Percentiles rank a stretch among this genome's conserved stretches.
Conservation (phyloP, 1,140 invertebrate genomes). For the Drosophila nasuta region DNA sequence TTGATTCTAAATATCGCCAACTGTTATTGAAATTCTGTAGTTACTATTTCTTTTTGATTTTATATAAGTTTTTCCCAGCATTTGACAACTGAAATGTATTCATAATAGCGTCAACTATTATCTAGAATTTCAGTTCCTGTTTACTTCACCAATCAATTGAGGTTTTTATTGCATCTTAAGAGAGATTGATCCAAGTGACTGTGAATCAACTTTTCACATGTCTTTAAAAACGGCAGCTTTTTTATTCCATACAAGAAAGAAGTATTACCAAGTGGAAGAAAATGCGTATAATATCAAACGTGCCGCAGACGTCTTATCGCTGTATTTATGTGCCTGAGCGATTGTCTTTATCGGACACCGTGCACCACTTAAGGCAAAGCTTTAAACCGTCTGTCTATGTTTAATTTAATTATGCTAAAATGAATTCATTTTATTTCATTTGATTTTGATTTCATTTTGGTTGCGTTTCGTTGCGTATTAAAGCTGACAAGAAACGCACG, state of each 20-base stretch:
- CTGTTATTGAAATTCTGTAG: too few species aligned
- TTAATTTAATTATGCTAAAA: constrained; percentile 81
- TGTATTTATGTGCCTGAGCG: constrained; percentile 71
- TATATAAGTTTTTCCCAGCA: too few species aligned
- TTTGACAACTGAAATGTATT: background rate
- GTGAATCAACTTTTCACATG: constrained; percentile 15
- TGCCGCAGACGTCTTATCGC: constrained; percentile 75
- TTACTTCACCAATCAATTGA: constrained; percentile 3
- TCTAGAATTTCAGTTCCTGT: background rate
- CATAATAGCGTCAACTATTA: background rate
- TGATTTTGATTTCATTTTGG: constrained; percentile 44
- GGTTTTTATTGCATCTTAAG: constrained; percentile 5
- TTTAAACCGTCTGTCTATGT: constrained; percentile 47
- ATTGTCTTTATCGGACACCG: constrained; percentile 57
- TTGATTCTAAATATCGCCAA: too few species aligned
- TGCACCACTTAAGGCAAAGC: constrained; percentile 64
- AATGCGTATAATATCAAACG: constrained; percentile 62
- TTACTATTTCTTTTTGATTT: too few species aligned
- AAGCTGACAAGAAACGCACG: constrained; percentile 45
- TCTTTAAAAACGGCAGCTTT: constrained; percentile 5
- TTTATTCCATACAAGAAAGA: background rate
- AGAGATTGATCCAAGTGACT: background rate
- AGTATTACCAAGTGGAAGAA: constrained; percentile 16
- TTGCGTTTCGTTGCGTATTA: constrained; percentile 17
- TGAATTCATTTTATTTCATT: constrained; percentile 69